A percentile compares a stretch with the other conserved stretches of the same genome.
Evolutionary conservation across 2,113 vertebrate genomes (phyloP).

Genomic region (Chaetura pelagica): DNA sequence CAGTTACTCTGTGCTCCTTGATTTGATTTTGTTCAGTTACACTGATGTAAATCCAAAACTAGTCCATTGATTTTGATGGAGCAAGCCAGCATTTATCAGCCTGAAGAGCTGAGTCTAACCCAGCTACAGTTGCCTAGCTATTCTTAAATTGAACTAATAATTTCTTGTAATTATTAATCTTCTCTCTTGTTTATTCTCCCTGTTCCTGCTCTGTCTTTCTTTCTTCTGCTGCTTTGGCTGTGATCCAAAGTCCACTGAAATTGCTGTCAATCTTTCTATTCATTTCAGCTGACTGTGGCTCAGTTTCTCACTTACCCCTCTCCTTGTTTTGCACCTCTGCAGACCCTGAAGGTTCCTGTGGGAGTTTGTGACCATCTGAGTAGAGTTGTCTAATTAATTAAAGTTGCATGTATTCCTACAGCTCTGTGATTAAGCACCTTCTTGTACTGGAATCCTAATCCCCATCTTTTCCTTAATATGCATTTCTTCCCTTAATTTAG

Average conservation of each 20-base stretch:
- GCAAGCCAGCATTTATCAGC: not conserved
- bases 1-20: conserved; percentile 24
- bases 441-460: not conserved
- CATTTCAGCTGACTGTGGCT: not conserved
- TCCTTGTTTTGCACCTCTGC: not conserved
- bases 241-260: not conserved
- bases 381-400: not conserved
- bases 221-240: not conserved
- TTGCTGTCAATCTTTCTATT: not conserved
- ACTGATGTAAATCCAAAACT: conserved; percentile 43
- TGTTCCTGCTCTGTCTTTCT: not conserved
- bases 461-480: not conserved
- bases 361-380: not conserved
- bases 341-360: not conserved
- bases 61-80: conserved; percentile 8
- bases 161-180: conserved; percentile 23
- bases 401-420: not conserved
- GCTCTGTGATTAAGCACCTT: not conserved
- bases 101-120: not conserved
- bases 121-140: not conserved
- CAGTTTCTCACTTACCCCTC: not conserved
- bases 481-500: not conserved
- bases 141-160: not conserved
- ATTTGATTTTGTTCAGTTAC: conserved; percentile 53
- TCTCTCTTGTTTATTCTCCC: not conserved